Percentiles rank a stretch among this genome's conserved stretches.
Evolutionary conservation across 2,797 vertebrate genomes (phyloP).

Genomic region (Lepilemur ruficaudatus): DNA sequence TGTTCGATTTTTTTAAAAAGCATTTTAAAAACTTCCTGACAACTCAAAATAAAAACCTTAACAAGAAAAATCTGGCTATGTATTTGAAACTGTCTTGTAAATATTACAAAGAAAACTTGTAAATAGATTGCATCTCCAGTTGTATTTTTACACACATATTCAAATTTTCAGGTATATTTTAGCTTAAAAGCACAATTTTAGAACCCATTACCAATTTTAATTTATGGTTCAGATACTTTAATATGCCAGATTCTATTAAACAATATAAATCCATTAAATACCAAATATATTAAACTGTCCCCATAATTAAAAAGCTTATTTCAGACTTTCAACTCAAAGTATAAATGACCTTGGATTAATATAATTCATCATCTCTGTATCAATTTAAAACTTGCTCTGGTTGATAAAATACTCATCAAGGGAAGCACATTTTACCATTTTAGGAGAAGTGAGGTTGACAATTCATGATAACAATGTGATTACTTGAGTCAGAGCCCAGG

Average conservation of each 20-base stretch:
- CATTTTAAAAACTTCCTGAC: neutral
- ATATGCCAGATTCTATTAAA: neutral
- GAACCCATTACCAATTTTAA: neutral
- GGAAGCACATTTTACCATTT: neutral
- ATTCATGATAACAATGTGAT: neutral
- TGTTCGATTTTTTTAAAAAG: neutral
- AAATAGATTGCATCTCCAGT: neutral
- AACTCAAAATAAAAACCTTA: constrained; percentile 20
- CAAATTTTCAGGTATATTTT: neutral
- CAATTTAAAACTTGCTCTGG: constrained; percentile 6
- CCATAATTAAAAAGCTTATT: neutral
- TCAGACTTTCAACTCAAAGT: neutral
- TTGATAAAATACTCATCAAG: neutral
- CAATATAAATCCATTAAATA: neutral
- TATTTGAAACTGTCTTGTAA: constrained; percentile 8
- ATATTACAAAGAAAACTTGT: neutral
- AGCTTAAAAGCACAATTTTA: constrained; percentile 18
- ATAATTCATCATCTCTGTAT: neutral
- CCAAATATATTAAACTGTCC: neutral
- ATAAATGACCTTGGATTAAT: neutral
- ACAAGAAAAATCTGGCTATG: neutral
- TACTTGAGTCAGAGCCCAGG: neutral
- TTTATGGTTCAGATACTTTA: neutral
- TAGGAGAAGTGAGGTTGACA: neutral
- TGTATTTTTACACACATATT: neutral